Base-by-base conservation (phyloP, 2,888 invertebrate genomes). In the Hipparchia sbordonii region DNA sequence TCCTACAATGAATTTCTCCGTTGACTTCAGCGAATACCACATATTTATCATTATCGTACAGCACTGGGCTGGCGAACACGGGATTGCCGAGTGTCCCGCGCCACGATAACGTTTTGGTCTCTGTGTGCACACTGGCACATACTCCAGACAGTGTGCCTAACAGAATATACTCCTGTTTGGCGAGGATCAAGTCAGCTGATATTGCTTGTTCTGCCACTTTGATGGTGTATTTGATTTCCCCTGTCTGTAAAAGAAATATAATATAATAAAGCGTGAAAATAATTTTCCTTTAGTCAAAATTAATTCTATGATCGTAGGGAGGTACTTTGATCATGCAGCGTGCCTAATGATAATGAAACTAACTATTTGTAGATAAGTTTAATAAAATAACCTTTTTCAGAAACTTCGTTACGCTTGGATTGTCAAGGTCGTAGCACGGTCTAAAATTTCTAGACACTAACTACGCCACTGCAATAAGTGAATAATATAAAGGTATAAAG, bases 11-110 rank as follows among this genome's bases (percentile, higher is more conserved):
- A 70, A 96, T 85, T 61, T 85, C 87, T 5, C 96, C 96, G 77
- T 84, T 86, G 48, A 95, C 95, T 84, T 94, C 94, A 45, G 94
- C 91, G 81, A 95, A 94, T 13, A 95, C 86, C 45, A 95, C 90
- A 72, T 93, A 91, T 59, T 94, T 91, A 76, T 95, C 95, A 61
- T 88, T 87, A 65, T 95, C 91, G 61, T 95, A 91, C 0, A 96
- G 82, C 45, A 92, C 89, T 0, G 96, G 96, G 8, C 95, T 94
- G 0, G 96, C 95, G 85, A 97, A 96, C 45, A 97, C 87, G 0
- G 97, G 96, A 80, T 95, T 95, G 70, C 83, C 83, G 3, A 95
- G 87, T 71, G 94, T 86, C 61, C 91, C 89, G 39, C 88, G 92
- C 97, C 97, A 97, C 51, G 82, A 82, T 0, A 97, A 95, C 10